Base-by-base conservation (phyloP, 2,113 vertebrate genomes). In the Rynchops niger region DNA sequence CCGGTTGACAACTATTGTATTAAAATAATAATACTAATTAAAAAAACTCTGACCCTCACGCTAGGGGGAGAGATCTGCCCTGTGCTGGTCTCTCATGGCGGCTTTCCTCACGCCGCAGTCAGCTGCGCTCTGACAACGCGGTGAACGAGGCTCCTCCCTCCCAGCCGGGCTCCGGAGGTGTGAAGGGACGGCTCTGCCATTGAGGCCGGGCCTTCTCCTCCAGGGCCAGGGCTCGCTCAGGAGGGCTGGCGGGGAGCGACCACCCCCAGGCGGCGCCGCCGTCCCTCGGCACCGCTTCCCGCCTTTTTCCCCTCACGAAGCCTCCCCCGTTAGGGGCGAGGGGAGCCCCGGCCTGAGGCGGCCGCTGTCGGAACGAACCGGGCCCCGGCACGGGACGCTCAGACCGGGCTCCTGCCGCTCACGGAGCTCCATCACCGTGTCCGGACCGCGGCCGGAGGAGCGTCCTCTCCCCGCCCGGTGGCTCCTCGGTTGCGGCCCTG, bases 261-360 rank as follows among this genome's bases (percentile, higher is more conserved):
- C 11, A 4, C 4, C 12, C 4, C 4, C 3, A 11, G 30, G 14
- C 25, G 4, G 5, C 16, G 23, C 15, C 3, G 20, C 14, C 14
- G 27, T 5, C 36, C 12, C 1, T 23, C 18, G 0, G 32, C 6
- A 2, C 15, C 9, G 0, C 15, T 79, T 82, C 55, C 45, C 7
- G 5, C 65, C 20, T n/a, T 53, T 56, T 84, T 15, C 17, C 2
- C 9, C n/a, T 74, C 55, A 9, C 0, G 5, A 32, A 58, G 19
- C 6, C 6, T 9, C 15, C 3, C 4, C 11, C 49, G 1, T 20
- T 8, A 26, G 4, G 4, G 17, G 11, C 0, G 0, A 17, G 52
- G 34, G 19, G 38, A 63, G 1, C 43, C 34, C 5, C 1, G 27
- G 8, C 23, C 47, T n/a, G 69, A 23, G 65, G 65, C 18, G 12